Evolutionary conservation across 1,140 invertebrate genomes (phyloP).

Genomic region (Pseudomyrmex pallidus): DNA sequence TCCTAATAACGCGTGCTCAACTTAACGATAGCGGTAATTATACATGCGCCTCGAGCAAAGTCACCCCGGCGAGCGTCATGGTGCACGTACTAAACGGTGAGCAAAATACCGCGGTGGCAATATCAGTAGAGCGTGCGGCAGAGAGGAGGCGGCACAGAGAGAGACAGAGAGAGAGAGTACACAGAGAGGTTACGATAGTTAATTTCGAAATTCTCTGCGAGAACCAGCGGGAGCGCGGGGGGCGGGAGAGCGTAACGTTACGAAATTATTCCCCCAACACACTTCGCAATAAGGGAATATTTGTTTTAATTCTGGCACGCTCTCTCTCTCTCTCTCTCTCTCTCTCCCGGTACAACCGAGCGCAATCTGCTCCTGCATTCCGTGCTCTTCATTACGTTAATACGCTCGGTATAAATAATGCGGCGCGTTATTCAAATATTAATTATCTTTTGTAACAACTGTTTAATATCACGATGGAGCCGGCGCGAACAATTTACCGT

Average conservation of each 20-base stretch:
- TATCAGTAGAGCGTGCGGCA: neutral
- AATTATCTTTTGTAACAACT: constrained; percentile 25
- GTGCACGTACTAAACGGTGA: constrained; percentile 96
- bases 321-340: neutral
- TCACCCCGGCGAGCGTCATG: constrained; percentile 92
- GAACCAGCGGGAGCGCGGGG: neutral
- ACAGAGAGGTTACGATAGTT: constrained; percentile 28
- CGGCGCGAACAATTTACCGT: constrained; percentile 1
- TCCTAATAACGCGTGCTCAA: constrained; percentile 93
- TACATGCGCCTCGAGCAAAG: constrained; percentile 93
- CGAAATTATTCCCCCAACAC: constrained; percentile 42
- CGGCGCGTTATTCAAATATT: constrained; percentile 8
- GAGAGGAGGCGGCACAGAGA: too few species aligned
- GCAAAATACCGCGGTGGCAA: constrained; percentile 57
- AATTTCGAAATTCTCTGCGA: constrained; percentile 52
- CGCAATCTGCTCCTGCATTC: too few species aligned
- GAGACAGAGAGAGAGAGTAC: too few species aligned
- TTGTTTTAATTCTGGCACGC: constrained; percentile 52
- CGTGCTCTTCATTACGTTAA: constrained; percentile 3
- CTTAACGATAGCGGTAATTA: constrained; percentile 94
- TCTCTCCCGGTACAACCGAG: too few species aligned
- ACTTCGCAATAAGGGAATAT: constrained; percentile 45
- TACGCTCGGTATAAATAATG: constrained; percentile 18
- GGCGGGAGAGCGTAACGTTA: constrained; percentile 29
- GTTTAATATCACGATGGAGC: constrained; percentile 6